Base-by-base conservation (phyloP, 2,797 vertebrate species). In the Dromococcyx pavoninus region DNA sequence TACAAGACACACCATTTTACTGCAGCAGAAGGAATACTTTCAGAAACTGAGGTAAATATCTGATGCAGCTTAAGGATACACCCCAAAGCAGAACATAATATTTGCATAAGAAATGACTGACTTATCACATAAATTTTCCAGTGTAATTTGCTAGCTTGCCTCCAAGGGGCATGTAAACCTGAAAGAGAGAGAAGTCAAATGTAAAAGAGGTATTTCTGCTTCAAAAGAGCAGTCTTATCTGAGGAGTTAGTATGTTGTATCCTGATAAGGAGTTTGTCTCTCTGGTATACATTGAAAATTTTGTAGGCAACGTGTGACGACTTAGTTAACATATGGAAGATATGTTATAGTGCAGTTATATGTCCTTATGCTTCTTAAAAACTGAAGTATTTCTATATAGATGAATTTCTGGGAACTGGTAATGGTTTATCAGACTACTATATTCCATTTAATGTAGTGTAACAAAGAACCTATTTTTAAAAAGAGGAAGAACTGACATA, bases 51-150 rank as follows among this genome's bases (percentile, higher is more conserved):
- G 17, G 81, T 91, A 95, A 96, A 96, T 94, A 96, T 67, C 89
- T 93, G 62, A 77, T 94, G 69, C 71, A 89, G 78, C 53, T 95
- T 92, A 75, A 92, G 67, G 69, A 86, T 95, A 80, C 39, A 86
- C 78, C 81, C 72, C 57, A 60, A 95, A 95, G 82, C 62, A 85
- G 84, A 94, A 91, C 33, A 66, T 74, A 92, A 43, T 73, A 95
- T 96, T 96, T 96, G 92, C 92, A 88, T 94, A 76, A 88, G 74
- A 93, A 94, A 96, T 96, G 1, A 91, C 88, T 88, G 77, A 88
- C 48, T 92, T 94, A 92, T 66, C 93, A 81, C 85, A 92, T 84
- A 89, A 54, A 79, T 91, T 88, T 93, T 93, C 66, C 62, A 41
- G 27, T 92, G 82, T 93, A 83, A 93, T 96, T 94, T 93, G 28